These are phyloP conservation scores for Protomyctophum bolini DNA, from an alignment of 2,113 vertebrate species.

Conservation along the genomic window DNA sequence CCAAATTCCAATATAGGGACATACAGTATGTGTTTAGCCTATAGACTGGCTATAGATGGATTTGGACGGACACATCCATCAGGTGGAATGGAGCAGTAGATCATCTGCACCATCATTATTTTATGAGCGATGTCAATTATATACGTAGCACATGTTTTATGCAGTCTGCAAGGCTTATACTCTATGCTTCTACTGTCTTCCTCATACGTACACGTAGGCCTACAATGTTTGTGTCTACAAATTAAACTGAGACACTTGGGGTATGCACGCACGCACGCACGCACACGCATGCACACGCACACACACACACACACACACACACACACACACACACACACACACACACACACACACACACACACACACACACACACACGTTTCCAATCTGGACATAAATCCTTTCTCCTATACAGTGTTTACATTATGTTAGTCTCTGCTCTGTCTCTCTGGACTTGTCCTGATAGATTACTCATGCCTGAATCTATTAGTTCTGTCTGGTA, in stretches of 20 bases:
- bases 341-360: not conserved
- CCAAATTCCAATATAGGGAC: conserved; percentile 26
- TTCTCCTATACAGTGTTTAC: not conserved
- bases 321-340: conserved; percentile 3
- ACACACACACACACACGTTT: conserved; percentile 2
- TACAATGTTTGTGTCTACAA: too few species aligned
- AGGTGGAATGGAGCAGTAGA: conserved; percentile 10
- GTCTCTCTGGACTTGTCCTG: conserved; percentile 1
- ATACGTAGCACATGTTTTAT: conserved; percentile 11
- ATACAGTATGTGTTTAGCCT: not conserved
- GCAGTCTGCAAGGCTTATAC: not conserved
- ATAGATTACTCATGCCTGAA: not conserved
- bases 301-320: conserved; percentile 5
- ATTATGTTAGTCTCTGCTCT: not conserved
- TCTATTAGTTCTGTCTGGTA: conserved; percentile 1
- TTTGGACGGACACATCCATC: conserved; percentile 9
- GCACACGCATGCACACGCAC: not conserved
- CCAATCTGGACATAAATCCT: not conserved
- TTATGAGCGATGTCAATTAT: conserved; percentile 3
- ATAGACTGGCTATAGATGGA: not conserved
- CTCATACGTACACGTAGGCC: too few species aligned
- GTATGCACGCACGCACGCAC: too few species aligned
- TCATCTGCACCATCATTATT: conserved; percentile 30
- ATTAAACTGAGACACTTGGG: too few species aligned
- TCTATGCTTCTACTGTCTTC: not conserved